Base-by-base conservation (phyloP, 2,113 vertebrate species). In the Crotalus horridus region DNA sequence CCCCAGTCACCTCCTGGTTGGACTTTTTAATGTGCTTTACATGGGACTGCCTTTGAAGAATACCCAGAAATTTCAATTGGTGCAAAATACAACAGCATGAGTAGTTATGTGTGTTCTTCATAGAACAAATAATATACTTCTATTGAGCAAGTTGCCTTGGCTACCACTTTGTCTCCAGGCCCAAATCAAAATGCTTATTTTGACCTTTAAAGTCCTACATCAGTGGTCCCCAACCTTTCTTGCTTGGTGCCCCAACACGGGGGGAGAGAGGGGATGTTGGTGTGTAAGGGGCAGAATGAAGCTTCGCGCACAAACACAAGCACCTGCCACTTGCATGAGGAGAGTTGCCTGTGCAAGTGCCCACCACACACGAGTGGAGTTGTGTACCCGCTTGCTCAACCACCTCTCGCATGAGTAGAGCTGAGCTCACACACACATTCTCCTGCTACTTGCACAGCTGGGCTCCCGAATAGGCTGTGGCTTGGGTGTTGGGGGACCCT, bases 241-340 rank as follows among this genome's bases (percentile, higher is more conserved):
- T 0, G 20, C 56, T 21, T 58, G 20, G 56, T 58, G 5, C 3
- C 56, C 24, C 26, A 61, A 9, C 0, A 8, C 10, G 48, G 24
- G 3, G 58, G 59, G 59, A 9, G 3, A 61, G 26, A 64, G 59
- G 26, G 59, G 59, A 64, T 29, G 26, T 26, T n/a, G 4, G 11
- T 64, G 26, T 64, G 26, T 5, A 0, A n/a, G 61, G 61, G 26
- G 26, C 11, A 64, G 26, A 64, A 64, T n/a, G 61, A 29, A 64
- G 11, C 61, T 64, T 69, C n/a, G 12, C 4, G 2, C 4, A 0
- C 12, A 4, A 69, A 69, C 29, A 69, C 26, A 69, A n/a, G 1
- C 4, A n/a, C 12, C 61, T 0, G 0, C 61, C 0, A 1, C 61
- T 64, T 3, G 4, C 10, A 0, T 64, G 61, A 64, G 61, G 4